A percentile compares a stretch with the other conserved stretches of the same genome.
These are phyloP conservation scores for Mola mola DNA, from an alignment of 2,113 vertebrate species.

Conservation along the genomic window DNA sequence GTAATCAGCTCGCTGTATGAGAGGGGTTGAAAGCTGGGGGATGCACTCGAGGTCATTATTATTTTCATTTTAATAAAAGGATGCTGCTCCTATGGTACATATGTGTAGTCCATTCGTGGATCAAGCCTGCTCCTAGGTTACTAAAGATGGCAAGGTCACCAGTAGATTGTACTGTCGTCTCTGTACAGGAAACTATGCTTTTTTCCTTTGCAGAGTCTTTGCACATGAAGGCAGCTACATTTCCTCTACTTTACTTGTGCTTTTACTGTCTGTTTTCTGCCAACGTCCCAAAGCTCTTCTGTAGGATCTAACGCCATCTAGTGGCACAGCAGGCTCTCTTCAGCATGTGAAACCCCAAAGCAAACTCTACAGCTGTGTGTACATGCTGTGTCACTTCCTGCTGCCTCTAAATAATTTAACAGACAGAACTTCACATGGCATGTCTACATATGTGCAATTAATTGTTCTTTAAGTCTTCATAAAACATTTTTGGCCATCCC, in stretches of 20 bases:
- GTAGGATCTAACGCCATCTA: constrained; percentile 86
- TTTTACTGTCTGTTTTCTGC: constrained; percentile 57
- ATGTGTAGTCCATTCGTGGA: constrained; percentile 58
- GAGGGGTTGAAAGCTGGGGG: constrained; percentile 48
- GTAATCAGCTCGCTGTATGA: constrained; percentile 65
- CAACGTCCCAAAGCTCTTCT: constrained; percentile 68
- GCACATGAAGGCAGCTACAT: constrained; percentile 32
- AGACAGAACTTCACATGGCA: not conserved
- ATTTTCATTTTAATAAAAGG: constrained; percentile 73
- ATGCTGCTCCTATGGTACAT: constrained; percentile 60
- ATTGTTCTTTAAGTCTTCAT: not conserved
- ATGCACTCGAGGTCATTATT: constrained; percentile 60
- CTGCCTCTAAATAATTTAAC: not conserved
- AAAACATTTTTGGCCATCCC: not conserved
- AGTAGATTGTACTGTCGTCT: constrained; percentile 49
- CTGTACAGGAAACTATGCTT: constrained; percentile 47
- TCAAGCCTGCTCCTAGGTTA: constrained; percentile 25
- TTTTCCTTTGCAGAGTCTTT: constrained; percentile 40
- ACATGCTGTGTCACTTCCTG: not conserved
- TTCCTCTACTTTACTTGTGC: constrained; percentile 53
- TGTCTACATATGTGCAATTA: not conserved
- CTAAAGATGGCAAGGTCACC: constrained; percentile 30
- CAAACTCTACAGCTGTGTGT: constrained; percentile 9
- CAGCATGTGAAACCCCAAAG: constrained; percentile 37
- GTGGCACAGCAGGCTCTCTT: constrained; percentile 72